Conservation (phyloP, 1,140 invertebrate genomes). For the Zaprionus vittiger region DNA sequence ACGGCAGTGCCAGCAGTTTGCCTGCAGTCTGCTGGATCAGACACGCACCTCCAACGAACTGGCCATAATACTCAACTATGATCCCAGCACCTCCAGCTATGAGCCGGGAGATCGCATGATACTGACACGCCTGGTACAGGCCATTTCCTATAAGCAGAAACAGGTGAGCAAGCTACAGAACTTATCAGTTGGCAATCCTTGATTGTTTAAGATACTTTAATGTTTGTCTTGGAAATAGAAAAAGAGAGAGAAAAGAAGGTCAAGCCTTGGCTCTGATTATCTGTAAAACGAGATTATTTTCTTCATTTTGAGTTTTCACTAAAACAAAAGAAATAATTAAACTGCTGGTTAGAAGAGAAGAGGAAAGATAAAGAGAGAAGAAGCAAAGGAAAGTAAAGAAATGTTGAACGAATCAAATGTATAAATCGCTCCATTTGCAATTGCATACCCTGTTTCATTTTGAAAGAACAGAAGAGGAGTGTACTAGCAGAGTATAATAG, state of each 20-base stretch:
- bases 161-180: conserved; percentile 86
- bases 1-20: conserved; percentile 95
- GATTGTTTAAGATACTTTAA: too few species aligned
- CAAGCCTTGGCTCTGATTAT: neutral
- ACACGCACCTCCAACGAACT: conserved; percentile 95
- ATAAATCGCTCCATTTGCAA: neutral
- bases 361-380: too few species aligned
- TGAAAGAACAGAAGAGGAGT: accelerated
- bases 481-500: too few species aligned
- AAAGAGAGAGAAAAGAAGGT: too few species aligned
- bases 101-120: conserved; percentile 91
- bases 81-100: conserved; percentile 89
- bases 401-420: neutral
- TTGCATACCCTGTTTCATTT: neutral
- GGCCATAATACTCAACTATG: conserved; percentile 95
- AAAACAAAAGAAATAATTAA: neutral
- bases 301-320: neutral
- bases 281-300: neutral
- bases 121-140: conserved; percentile 92
- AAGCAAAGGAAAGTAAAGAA: neutral
- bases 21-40: conserved; percentile 94
- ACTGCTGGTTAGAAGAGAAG: neutral
- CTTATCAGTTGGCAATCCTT: too few species aligned
- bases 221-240: too few species aligned
- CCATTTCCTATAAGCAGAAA: conserved; percentile 97